Evolutionary conservation across 2,797 vertebrate genomes (phyloP).

Genomic region (Agapornis canus): DNA sequence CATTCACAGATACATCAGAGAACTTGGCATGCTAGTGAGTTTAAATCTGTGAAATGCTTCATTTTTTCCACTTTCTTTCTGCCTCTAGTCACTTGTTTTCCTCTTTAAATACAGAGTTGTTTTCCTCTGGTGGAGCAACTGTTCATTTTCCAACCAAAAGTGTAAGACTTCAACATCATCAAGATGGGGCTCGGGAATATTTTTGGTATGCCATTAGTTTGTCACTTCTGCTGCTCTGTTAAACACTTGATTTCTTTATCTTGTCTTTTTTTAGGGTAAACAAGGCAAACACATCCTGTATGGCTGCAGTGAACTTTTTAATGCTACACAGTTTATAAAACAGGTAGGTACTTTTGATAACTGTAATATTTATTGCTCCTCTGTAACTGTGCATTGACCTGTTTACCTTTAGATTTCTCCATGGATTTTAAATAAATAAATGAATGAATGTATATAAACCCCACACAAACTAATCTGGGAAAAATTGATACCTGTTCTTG

Average conservation of each 20-base stretch:
- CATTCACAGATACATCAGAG: background rate
- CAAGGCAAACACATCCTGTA: constrained; percentile 94
- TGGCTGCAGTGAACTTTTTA: constrained; percentile 97
- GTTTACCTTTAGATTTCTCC: background rate
- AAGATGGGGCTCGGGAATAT: background rate
- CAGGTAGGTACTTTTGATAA: constrained; percentile 80
- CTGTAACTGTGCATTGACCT: background rate
- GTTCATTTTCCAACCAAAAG: background rate
- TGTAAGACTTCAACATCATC: background rate
- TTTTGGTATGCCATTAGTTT: background rate
- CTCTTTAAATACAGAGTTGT: background rate
- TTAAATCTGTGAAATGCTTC: background rate
- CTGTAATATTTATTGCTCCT: background rate
- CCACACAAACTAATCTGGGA: background rate
- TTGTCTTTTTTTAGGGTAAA: constrained; percentile 80
- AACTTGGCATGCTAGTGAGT: background rate
- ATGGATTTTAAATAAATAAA: background rate
- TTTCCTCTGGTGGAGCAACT: background rate
- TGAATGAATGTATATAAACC: background rate
- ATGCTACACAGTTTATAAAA: constrained; percentile 92
- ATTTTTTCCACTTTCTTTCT: background rate
- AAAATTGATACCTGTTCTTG: background rate
- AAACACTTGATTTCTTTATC: background rate
- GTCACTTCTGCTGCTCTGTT: background rate
- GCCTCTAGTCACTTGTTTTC: background rate